These are phyloP conservation scores for Toxotes jaculatrix DNA, from an alignment of 2,113 vertebrate genomes.

Conservation along the genomic window DNA sequence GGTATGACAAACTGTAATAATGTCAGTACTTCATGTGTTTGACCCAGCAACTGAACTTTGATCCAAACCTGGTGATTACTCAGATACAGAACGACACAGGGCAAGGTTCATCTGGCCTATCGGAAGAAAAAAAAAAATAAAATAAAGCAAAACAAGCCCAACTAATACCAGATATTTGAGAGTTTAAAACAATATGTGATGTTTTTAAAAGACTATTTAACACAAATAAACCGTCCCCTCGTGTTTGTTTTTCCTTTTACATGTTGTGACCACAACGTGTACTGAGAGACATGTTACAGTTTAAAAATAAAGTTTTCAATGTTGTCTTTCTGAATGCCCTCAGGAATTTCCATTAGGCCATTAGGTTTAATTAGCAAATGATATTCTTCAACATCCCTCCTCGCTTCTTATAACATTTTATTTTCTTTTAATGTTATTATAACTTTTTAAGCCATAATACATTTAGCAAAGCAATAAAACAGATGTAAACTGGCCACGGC, in stretches of 20 bases:
- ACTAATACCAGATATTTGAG: background rate
- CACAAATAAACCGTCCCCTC: background rate
- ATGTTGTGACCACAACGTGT: too few relatives aligned
- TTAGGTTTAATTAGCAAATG: too few relatives aligned
- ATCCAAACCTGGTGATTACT: slow-evolving; percentile 54
- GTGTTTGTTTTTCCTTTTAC: slow-evolving; percentile 10
- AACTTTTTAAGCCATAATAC: too few relatives aligned
- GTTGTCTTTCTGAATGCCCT: too few relatives aligned
- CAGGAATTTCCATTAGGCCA: too few relatives aligned
- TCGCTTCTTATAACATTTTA: background rate
- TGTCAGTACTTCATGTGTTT: slow-evolving; percentile 18
- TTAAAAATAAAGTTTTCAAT: too few relatives aligned
- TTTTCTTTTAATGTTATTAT: background rate
- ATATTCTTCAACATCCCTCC: background rate
- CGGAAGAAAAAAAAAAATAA: too few relatives aligned
- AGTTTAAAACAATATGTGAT: background rate
- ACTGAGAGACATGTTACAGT: too few relatives aligned
- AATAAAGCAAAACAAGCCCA: too few relatives aligned
- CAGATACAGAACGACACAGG: slow-evolving; percentile 50
- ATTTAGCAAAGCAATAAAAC: background rate
- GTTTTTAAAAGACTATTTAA: background rate
- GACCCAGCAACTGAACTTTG: slow-evolving; percentile 75
- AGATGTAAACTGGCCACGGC: background rate
- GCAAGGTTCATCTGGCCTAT: slow-evolving; percentile 66
- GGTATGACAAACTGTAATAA: background rate